These are phyloP conservation scores for Dysdera silvatica DNA, from an alignment of 1,140 invertebrate species.

Conservation along the genomic window DNA sequence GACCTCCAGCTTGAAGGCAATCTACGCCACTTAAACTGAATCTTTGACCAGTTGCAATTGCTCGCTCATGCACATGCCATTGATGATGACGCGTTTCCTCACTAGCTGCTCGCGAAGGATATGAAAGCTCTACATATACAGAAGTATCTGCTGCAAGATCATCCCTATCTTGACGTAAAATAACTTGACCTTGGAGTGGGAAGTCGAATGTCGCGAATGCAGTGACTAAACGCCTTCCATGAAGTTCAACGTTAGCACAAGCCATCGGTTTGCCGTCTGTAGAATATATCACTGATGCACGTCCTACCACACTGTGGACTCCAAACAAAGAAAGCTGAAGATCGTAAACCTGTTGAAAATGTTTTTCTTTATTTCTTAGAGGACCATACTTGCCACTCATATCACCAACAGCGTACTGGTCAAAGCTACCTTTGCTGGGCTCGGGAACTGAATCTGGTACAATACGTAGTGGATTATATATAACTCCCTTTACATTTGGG, in stretches of 20 bases:
- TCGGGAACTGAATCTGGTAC: slow-evolving; percentile 30
- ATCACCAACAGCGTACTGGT: slow-evolving; percentile 80
- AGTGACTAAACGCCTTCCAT: slow-evolving; percentile 33
- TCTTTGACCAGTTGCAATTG: slow-evolving; percentile 50
- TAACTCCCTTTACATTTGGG: slow-evolving; percentile 41
- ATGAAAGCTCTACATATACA: slow-evolving; percentile 41
- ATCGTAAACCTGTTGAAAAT: slow-evolving; percentile 51
- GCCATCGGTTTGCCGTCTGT: slow-evolving; percentile 42
- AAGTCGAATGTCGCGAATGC: slow-evolving; percentile 55
- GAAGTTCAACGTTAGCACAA: slow-evolving; percentile 48
- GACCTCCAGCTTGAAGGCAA: slow-evolving; percentile 65
- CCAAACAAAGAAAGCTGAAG: slow-evolving; percentile 77
- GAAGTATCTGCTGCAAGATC: slow-evolving; percentile 72
- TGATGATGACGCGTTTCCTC: slow-evolving; percentile 56
- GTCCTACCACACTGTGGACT: slow-evolving; percentile 63
- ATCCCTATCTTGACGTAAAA: slow-evolving; percentile 70
- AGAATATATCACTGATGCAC: slow-evolving; percentile 68
- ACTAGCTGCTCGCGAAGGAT: slow-evolving; percentile 44
- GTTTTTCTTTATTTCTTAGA: slow-evolving; percentile 31
- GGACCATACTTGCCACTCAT: slow-evolving; percentile 70
- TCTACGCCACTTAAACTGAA: slow-evolving; percentile 46
- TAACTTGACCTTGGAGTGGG: slow-evolving; percentile 77
- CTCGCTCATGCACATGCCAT: slow-evolving; percentile 56
- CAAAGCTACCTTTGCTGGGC: slow-evolving; percentile 54
- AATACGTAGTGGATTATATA: slow-evolving; percentile 49